Conservation (phyloP, 2,113 vertebrate species). For the Turdus rufiventris region DNA sequence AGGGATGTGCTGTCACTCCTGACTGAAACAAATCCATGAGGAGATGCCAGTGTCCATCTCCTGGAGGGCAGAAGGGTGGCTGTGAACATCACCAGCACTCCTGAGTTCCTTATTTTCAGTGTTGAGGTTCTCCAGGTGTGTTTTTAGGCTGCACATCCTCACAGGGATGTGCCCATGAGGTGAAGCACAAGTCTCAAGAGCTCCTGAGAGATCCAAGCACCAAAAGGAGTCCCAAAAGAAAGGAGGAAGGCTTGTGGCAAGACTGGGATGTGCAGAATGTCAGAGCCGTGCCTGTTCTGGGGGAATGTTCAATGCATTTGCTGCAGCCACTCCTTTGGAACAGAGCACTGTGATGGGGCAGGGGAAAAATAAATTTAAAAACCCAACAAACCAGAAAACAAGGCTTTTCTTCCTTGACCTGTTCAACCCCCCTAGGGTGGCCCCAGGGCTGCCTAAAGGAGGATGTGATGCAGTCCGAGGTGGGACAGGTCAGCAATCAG, state of each 20-base stretch:
- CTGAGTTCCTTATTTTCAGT: background rate
- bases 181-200: background rate
- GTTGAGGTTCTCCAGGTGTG: background rate
- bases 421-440: rapidly evolving
- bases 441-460: background rate
- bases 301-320: rapidly evolving
- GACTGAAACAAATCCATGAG: background rate
- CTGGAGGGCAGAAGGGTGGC: background rate
- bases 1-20: rapidly evolving
- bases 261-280: background rate
- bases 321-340: background rate
- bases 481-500: background rate
- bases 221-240: background rate
- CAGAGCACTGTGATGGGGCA: background rate
- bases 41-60: background rate
- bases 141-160: rapidly evolving
- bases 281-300: background rate
- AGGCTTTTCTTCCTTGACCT: background rate
- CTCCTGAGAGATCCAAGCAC: no score
- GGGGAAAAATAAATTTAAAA: background rate
- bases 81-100: rapidly evolving
- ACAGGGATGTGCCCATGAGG: no score
- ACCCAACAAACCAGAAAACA: rapidly evolving
- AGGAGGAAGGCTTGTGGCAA: background rate
- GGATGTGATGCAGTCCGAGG: background rate